Base-by-base conservation (phyloP, 2,888 invertebrate species). In the Melanargia galathea region DNA sequence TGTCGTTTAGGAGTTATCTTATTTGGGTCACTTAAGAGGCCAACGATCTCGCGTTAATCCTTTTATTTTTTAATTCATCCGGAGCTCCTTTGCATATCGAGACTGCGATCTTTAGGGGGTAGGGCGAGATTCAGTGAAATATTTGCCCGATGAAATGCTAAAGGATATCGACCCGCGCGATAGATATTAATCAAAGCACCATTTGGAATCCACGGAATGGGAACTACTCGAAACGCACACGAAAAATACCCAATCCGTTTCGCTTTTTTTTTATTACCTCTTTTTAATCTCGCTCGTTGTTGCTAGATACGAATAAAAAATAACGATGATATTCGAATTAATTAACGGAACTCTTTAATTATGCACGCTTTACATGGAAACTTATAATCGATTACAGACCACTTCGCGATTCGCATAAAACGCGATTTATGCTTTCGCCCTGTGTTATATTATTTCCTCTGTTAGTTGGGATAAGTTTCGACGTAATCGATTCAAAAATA, bases 1-100 rank as follows among this genome's bases (percentile, higher is more conserved):
- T 79, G 82, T 82, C 82, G 79, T 77, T 82, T 75, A 73, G 35
- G 80, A 80, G 81, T 86, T 83, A 84, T 86, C 82, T 87, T 90
- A 89, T 88, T 87, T 89, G 84, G 89, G 89, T 89, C 88, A 90
- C 79, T 84, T 83, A 78, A 73, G 75, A 81, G 88, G 84, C 74
- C 87, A 85, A 79, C 75, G 88, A 85, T 84, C 89, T 76, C 78
- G 69, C 68, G 72, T 76, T 82, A 82, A 84, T 82, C 78, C 83
- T 84, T 88, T 86, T 87, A 82, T 86, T 87, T 84, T 43, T 82
- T 75, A 81, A 81, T 83, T 85, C 84, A 82, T 81, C 81, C 83
- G 75, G 71, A 80, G 70, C 81, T 83, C 80, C 87, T 90, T 88
- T 87, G 83, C 87, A 89, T 90, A 82, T 89, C 89, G 82, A 24